Base-by-base conservation (phyloP, 2,797 vertebrate genomes). In the Periophthalmus magnuspinnatus region DNA sequence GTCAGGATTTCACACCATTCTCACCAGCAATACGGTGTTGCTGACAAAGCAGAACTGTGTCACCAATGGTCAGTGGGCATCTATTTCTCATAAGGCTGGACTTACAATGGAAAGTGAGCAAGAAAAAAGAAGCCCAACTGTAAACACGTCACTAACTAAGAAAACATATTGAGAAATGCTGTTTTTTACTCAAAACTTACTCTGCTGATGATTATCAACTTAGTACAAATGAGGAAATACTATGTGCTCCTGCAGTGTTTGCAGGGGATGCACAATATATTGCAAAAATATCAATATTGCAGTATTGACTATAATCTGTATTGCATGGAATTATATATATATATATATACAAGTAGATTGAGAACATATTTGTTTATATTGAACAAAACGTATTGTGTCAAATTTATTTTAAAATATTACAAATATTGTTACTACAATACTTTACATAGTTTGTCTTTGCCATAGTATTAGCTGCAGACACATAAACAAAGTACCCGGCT, bases 401-500 rank as follows among this genome's bases (percentile, higher is more conserved):
- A 41, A 41, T 4, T 11, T n/a, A 52, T 52, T 9, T 52, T 52
- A n/a, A 21, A 52, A 21, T 45, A 52, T 52, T n/a, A 19, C n/a
- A 52, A 52, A 21, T 7, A 21, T 52, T 8, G 19, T 52, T 52
- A 52, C 6, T n/a, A 19, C 19, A 52, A 9, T 21, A 52, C 50
- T 52, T n/a, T n/a, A 52, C 8, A 21, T 52, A 52, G 19, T 16
- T 5, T 73, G 62, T 56, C 22, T 58, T 65, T 36, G 57, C 17
- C 34, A 48, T 67, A 54, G 74, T 57, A 71, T 65, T 63, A 67
- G 41, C 69, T 17, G 56, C 56, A 66, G 61, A 34, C 47, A 36
- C 62, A 55, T 80, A 89, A 90, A 90, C 87, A 89, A 84, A 86
- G 81, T 80, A 78, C 77, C 84, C 7, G 56, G 56, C 84, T 87